Evolutionary conservation across 37 sponge, comb jelly and placozoan species (phyloP).

Genomic region (Agelas oroides): DNA sequence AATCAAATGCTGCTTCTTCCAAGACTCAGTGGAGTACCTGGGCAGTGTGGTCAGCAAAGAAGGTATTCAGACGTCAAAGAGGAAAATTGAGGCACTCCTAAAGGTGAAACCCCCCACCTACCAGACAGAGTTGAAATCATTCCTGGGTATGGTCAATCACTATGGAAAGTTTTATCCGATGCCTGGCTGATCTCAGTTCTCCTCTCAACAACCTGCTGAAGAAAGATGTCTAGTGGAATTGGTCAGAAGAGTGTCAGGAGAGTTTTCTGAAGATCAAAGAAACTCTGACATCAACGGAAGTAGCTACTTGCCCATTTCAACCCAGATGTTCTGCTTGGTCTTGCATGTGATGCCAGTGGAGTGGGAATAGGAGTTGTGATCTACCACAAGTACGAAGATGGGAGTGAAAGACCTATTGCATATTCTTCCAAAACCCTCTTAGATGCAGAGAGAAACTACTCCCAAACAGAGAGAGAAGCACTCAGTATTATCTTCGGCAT

Average conservation of each 20-base stretch:
- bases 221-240: neutral
- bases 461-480: too few relatives aligned
- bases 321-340: neutral
- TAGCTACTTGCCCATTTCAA: neutral
- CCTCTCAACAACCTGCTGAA: neutral
- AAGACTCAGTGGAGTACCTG: neutral
- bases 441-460: neutral
- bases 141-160: neutral
- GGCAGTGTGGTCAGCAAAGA: neutral
- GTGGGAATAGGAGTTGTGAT: constrained; percentile 14
- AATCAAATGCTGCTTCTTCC: constrained; percentile 6
- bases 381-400: constrained; percentile 1
- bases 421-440: neutral
- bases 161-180: neutral
- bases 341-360: constrained; percentile 15
- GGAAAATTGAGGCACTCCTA: too few relatives aligned
- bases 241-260: neutral
- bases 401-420: neutral
- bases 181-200: neutral
- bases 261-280: constrained; percentile 7
- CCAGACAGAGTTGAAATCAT: neutral
- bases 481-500: neutral
- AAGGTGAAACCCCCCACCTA: too few relatives aligned
- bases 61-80: neutral
- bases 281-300: constrained; percentile 4